phyloP scores from a whole-genome alignment of 2,113 vertebrate species.

The Turdus rufiventris region DNA sequence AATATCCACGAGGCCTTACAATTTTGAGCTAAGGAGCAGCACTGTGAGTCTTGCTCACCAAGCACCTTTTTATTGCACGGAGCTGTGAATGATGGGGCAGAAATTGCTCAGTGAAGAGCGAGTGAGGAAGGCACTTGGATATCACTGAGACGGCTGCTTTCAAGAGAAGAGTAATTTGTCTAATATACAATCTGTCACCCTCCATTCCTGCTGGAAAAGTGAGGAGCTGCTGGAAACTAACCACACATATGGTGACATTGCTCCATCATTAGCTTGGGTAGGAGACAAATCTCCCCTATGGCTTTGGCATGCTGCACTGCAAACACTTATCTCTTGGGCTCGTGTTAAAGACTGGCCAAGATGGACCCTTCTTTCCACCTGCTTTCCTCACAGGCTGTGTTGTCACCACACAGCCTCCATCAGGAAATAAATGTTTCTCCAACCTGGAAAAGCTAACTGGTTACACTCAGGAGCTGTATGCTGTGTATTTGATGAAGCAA shows the following conservation, averaged over 20 bases:
- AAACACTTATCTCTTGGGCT: slow-evolving; percentile 53
- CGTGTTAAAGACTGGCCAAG: neutral
- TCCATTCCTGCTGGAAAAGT: slow-evolving; percentile 41
- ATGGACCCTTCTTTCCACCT: slow-evolving; percentile 33
- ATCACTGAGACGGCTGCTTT: slow-evolving; percentile 25
- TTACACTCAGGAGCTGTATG: neutral
- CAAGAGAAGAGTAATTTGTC: slow-evolving; percentile 48
- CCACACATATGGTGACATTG: slow-evolving; percentile 64
- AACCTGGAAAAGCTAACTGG: neutral
- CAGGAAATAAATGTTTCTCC: slow-evolving; percentile 3
- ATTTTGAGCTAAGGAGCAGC: neutral
- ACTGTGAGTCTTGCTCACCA: neutral
- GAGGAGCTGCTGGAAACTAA: slow-evolving; percentile 63
- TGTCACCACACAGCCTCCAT: slow-evolving; percentile 7
- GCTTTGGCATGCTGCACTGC: slow-evolving; percentile 31
- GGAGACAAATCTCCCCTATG: slow-evolving; percentile 39
- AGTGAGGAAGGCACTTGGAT: slow-evolving; percentile 15
- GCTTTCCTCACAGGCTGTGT: slow-evolving; percentile 32
- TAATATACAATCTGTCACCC: slow-evolving; percentile 60
- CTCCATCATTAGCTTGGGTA: slow-evolving; percentile 58
- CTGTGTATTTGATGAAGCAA: neutral
- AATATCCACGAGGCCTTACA: neutral
- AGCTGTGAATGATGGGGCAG: slow-evolving; percentile 24
- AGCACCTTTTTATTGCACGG: neutral
- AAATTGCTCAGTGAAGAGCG: slow-evolving; percentile 24